Evolutionary conservation across 2,113 vertebrate species (phyloP), one percentile per base, ranked within the genome.

Genomic region (Bos javanicus): DNA sequence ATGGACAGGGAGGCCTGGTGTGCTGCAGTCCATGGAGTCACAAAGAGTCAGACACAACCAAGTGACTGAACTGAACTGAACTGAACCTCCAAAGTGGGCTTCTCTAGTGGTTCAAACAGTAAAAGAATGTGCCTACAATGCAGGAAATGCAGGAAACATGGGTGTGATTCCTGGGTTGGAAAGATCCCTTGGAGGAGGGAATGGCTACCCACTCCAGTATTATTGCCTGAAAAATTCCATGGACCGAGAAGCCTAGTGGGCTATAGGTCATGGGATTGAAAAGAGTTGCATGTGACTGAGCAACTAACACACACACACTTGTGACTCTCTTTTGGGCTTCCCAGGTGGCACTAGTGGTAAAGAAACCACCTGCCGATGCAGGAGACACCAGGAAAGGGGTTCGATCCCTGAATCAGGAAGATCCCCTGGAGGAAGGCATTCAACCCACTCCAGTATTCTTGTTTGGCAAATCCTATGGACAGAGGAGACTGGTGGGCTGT

Each of bases 11-110:
- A 23, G 19, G n/a, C 19, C 67, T 71, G 67, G 19, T 23, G 0
- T 71, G 17, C 64, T 71, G n/a, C n/a, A 23, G 64, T 71, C n/a
- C 64, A 12, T 36, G n/a, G 10, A 3, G 21, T 71, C 67, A 71
- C 19, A 39, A 39, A 23, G 67, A 71, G 19, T 39, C 10, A 6
- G 4, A 23, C n/a, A 39, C 0, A 1, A 39, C 67, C 2, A 5
- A 71, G n/a, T 0, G 0, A 36, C 64, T 71, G 67, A 71, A 23
- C 67, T 67, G 62, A 67, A 64, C 30, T 71, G n/a, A 71, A 71
- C n/a, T 13, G n/a, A n/a, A 25, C 71, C 36, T 76, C 71, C 23
- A 26, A 43, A 76, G 36, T 43, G 71, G 23, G 23, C 71, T 71
- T 71, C 71, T 43, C 71, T 76, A 43, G 36, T 76, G 12, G 21